phyloP scores from a whole-genome alignment of 2,888 invertebrate genomes.

The Torymus texanus region DNA sequence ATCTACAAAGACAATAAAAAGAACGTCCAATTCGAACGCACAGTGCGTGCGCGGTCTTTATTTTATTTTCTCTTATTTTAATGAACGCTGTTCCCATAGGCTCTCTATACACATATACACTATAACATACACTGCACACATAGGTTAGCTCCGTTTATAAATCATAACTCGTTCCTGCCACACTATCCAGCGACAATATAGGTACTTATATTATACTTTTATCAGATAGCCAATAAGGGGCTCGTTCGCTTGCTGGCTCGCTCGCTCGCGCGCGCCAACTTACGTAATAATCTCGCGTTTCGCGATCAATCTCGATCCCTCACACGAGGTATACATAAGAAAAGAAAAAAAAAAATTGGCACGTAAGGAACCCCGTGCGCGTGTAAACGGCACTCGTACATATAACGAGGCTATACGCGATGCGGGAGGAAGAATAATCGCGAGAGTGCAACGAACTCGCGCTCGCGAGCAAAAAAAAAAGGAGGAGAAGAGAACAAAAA shows the following conservation, averaged over 20 bases:
- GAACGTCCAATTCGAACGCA: constrained; percentile 1
- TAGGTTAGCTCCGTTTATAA: not conserved
- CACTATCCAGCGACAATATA: constrained; percentile 15
- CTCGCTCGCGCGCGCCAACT: not conserved
- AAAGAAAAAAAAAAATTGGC: not conserved
- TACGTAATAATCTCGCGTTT: constrained; percentile 9
- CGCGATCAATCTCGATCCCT: not conserved
- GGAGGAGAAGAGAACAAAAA: not conserved
- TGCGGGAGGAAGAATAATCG: too few relatives aligned
- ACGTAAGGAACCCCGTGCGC: too few relatives aligned
- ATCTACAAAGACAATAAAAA: too few relatives aligned
- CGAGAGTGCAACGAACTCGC: constrained; percentile 22
- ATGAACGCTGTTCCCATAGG: constrained; percentile 32
- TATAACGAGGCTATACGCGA: too few relatives aligned
- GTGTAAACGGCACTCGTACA: too few relatives aligned
- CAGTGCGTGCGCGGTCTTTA: not conserved
- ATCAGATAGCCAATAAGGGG: not conserved
- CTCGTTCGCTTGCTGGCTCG: too few relatives aligned
- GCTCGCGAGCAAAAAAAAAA: constrained; percentile 11
- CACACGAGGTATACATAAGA: not conserved
- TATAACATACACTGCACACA: too few relatives aligned
- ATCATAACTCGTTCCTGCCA: constrained; percentile 24
- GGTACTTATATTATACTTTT: not conserved
- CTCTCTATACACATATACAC: too few relatives aligned
- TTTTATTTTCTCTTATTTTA: constrained; percentile 35